Base-by-base conservation (phyloP, 2,113 vertebrate species). In the Lota lota region DNA sequence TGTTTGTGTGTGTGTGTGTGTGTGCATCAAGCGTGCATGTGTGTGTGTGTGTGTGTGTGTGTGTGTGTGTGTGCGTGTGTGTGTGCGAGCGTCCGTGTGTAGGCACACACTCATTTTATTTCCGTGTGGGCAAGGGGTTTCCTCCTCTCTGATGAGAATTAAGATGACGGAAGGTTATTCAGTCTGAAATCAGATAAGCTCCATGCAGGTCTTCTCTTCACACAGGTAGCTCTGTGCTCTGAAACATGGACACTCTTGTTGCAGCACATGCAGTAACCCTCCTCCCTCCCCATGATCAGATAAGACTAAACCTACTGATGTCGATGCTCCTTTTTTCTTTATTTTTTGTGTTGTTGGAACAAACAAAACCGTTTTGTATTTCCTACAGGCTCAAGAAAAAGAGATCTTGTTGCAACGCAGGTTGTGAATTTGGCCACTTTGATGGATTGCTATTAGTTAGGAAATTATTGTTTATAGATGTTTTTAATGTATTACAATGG, bases 131-230 rank as follows among this genome's bases (percentile, higher is more conserved):
- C 16, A 5, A 56, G 53, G 53, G 53, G 53, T 17, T 5, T 17
- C 18, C 10, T 3, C 53, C 53, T 56, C 51, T 28, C 68, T 61
- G 77, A 77, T 72, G 54, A 78, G 76, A 81, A 77, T 47, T 76
- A 66, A 65, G 18, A 82, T 72, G 79, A 69, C 19, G 53, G 36
- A 64, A 65, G 63, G 60, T 77, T 73, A 77, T 67, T 69, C 73
- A 70, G 67, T 78, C 75, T 78, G 74, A 83, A 74, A 85, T 78
- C 79, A 85, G 81, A 87, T 86, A 83, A 79, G 58, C 71, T 68
- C 1, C 21, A 76, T 67, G 57, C 78, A 75, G 69, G 64, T 54
- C 51, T 10, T 14, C 40, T 47, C 40, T 10, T 10, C 40, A 47
- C 40, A 61, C 78, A 75, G 69, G 62, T 54, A 40, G 40, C 64